Conservation (phyloP, 2,888 invertebrate species). For the Biston betularia region DNA sequence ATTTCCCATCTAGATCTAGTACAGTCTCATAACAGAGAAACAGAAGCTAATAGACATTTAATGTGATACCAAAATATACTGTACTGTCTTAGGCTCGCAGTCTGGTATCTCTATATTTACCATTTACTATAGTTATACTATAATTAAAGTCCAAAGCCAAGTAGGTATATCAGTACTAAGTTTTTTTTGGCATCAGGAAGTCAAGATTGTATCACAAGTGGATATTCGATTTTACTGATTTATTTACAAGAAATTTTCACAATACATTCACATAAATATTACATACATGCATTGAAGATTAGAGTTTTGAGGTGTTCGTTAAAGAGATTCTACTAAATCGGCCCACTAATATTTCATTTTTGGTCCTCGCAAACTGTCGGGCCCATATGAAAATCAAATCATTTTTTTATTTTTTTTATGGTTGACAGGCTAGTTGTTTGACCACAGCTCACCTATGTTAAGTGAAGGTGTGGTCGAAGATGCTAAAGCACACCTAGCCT, state of each 20-base stretch:
- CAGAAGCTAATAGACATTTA: not conserved
- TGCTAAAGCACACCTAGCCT: too few relatives aligned
- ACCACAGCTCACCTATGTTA: too few relatives aligned
- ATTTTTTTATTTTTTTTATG: too few relatives aligned
- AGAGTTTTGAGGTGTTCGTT: constrained; percentile 14
- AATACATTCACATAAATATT: not conserved
- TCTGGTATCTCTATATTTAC: not conserved
- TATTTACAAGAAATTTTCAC: constrained; percentile 6
- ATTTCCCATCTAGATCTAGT: not conserved
- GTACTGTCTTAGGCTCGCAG: constrained; percentile 13
- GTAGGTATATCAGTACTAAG: not conserved
- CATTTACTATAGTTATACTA: not conserved
- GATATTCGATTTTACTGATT: not conserved
- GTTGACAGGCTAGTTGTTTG: too few relatives aligned
- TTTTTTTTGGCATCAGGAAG: constrained; percentile 6
- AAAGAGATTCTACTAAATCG: constrained; percentile 38
- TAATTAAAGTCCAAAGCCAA: not conserved
- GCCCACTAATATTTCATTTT: constrained; percentile 8
- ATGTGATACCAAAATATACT: constrained; percentile 6
- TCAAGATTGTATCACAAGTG: constrained; percentile 5
- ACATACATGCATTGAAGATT: not conserved
- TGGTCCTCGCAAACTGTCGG: constrained; percentile 10
- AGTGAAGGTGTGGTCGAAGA: too few relatives aligned
- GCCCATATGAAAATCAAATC: constrained; percentile 11
- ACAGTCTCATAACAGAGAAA: not conserved